Evolutionary conservation across 2,888 invertebrate species (phyloP), one percentile per base, ranked within the genome.

Genomic region (Papilio elwesi): DNA sequence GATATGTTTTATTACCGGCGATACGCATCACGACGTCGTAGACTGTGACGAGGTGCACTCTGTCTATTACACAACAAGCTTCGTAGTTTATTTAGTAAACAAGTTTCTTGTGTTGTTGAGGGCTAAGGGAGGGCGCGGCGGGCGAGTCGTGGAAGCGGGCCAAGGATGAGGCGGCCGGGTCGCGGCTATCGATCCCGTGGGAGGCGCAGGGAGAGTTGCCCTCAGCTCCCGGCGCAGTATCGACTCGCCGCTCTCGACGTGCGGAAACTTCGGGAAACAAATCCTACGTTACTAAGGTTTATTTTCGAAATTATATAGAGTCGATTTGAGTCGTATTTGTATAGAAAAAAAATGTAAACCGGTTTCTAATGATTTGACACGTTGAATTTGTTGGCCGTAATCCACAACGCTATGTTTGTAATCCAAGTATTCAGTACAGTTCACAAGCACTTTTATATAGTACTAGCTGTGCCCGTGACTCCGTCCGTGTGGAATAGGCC

Each of bases 111-210:
- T 68, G 70, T 38, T 43, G 71, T 75, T 69, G 74, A 71, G 15
- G 57, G 9, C n/a, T 8, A n/a, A 51, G 47, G 67, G 76, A 77
- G 77, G 51, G 52, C 26, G 71, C 76, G 77, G 78, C 76, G 77
- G 79, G 74, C 77, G 74, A 73, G 73, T 74, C 74, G 67, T 53
- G 67, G 73, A 87, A 84, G 78, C 84, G 81, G 90, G 91, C 87
- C 91, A 90, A 91, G 91, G 90, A 88, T 88, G 82, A 80, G 65
- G 77, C 80, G 84, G 82, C 84, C 88, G 79, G 85, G 85, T 78
- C 83, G 78, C 82, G 84, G 85, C 76, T 90, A 88, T 88, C 84
- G 89, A 88, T 88, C 89, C 78, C 81, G 55, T 26, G 26, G 36
- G 57, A 57, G 36, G 36, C 57, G 36, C 57, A 57, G 57, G 36